Evolutionary conservation across 1,140 invertebrate species (phyloP).

Genomic region (Ceratosolen fusciceps): DNA sequence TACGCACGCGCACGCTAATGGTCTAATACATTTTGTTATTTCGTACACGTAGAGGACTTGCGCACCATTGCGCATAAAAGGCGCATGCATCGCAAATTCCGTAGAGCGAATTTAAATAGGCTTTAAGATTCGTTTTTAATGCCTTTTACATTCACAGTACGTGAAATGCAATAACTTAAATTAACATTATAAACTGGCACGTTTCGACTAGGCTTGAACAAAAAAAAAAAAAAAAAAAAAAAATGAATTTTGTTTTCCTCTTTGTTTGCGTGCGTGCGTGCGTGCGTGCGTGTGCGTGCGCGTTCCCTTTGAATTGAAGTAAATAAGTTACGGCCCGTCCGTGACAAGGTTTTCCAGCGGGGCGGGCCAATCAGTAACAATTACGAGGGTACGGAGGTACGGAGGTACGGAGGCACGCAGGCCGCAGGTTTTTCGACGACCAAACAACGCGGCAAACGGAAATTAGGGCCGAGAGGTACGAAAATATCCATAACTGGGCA

Average conservation of each 20-base stretch:
- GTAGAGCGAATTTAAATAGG: conserved; percentile 8
- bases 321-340: background rate
- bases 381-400: background rate
- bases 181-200: background rate
- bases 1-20: background rate
- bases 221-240: no score
- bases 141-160: background rate
- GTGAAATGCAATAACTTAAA: background rate
- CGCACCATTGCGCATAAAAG: conserved; percentile 1
- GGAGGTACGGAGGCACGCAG: background rate
- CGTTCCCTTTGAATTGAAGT: background rate
- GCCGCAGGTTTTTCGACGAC: background rate
- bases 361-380: conserved; percentile 18
- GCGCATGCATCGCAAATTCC: conserved; percentile 4
- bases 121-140: conserved; percentile 8
- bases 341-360: conserved; percentile 7
- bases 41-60: conserved; percentile 2
- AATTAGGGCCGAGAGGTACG: conserved; percentile 9
- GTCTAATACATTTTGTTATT: conserved; percentile 16
- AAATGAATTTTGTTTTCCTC: no score
- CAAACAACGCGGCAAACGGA: background rate
- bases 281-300: no score
- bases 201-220: background rate
- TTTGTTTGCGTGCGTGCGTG: no score
- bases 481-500: conserved; percentile 32